Base-by-base conservation (phyloP, 92 coral and sea anemone species). In the Epizoanthus scotinus region DNA sequence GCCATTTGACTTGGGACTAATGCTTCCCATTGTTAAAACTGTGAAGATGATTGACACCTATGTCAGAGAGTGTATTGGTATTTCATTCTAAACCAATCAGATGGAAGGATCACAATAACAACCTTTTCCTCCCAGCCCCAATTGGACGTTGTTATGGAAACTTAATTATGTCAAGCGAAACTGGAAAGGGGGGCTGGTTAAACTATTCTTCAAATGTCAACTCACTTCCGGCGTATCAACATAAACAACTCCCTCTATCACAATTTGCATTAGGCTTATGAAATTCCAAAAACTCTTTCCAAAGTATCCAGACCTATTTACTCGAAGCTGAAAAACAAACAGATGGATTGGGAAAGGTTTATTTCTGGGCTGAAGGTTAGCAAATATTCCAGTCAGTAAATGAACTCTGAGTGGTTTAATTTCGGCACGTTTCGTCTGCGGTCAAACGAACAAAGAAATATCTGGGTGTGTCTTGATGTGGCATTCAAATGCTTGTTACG, bases 41-140 rank as follows among this genome's bases (percentile, higher is more conserved):
- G 89, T 12, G 59, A 87, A 77, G 75, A 78, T 92, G 97, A 92
- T 88, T 92, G 97, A 83, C 97, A 83, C 79, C 50, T 62, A 79
- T 89, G 80, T 68, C 67, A 70, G 26, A 55, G 75, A 79, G 87
- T 85, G 94, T 90, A 84, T 90, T 88, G 97, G 97, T 78, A 92
- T 92, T 84, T 83, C 42, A 42, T 40, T 70, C 53, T 55, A 19
- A 58, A 83, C 97, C 97, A 87, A 92, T 92, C 89, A 90, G 29
- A 63, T 28, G 42, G 26, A 31, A 17, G 67, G 9, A 15, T 40
- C 6, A 7, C 36, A 60, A 9, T 40, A 84, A 70, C 58, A 47
- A 0, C 55, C 24, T 21, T 75, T 67, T 58, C 68, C 21, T 57
- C 81, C 81, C 81, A 67, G 81, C 81, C 67, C 81, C 68, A 75